Conservation (phyloP, 1,140 invertebrate species). For the Battus philenor region DNA sequence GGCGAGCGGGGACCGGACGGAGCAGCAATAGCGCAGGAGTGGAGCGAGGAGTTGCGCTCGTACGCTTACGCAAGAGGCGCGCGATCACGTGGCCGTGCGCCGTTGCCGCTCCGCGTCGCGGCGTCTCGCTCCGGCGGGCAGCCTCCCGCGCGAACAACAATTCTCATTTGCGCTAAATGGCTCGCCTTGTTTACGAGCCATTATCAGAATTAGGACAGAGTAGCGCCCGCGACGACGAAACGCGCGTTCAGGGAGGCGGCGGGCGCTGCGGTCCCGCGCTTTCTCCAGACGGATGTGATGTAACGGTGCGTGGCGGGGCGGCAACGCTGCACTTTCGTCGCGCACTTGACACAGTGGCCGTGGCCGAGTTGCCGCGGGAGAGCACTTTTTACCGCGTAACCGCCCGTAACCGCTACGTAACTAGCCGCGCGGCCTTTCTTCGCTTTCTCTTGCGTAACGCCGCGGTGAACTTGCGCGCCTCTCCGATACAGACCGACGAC, state of each 20-base stretch:
- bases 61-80: slow-evolving; percentile 71
- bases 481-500: too few relatives aligned
- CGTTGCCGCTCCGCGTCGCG: slow-evolving; percentile 53
- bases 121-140: slow-evolving; percentile 52
- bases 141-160: slow-evolving; percentile 51
- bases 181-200: slow-evolving; percentile 60
- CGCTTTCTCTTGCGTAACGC: slow-evolving; percentile 70
- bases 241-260: slow-evolving; percentile 19
- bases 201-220: slow-evolving; percentile 58
- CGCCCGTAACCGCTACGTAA: slow-evolving; percentile 61
- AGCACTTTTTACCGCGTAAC: slow-evolving; percentile 71
- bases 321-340: slow-evolving; percentile 68
- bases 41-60: slow-evolving; percentile 46
- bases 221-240: neutral
- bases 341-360: slow-evolving; percentile 73
- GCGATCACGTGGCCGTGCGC: slow-evolving; percentile 64
- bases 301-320: slow-evolving; percentile 58
- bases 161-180: slow-evolving; percentile 70
- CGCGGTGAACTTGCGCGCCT: slow-evolving; percentile 58
- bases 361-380: slow-evolving; percentile 72
- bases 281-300: slow-evolving; percentile 70
- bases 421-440: slow-evolving; percentile 61
- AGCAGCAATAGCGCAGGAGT: slow-evolving; percentile 34
- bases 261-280: slow-evolving; percentile 62
- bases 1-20: neutral